Evolutionary conservation across 2,113 vertebrate species (phyloP).

Genomic region (Brevimyrus niger): DNA sequence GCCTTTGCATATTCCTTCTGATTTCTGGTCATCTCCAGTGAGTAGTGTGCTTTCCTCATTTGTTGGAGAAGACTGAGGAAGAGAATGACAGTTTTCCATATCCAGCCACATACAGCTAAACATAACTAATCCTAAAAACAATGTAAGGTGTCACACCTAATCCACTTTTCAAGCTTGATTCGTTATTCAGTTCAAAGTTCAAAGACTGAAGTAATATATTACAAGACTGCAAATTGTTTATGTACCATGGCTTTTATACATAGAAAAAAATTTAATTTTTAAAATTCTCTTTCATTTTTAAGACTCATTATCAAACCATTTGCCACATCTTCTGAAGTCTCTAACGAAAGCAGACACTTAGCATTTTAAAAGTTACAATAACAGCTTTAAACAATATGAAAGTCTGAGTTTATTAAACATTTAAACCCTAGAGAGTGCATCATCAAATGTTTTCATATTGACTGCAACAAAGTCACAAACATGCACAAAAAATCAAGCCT

Average conservation of each 20-base stretch:
- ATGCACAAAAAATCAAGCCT: constrained; percentile 13
- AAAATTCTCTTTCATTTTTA: constrained; percentile 24
- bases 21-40: constrained; percentile 7
- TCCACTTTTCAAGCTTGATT: neutral
- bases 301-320: constrained; percentile 5
- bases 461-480: constrained; percentile 23
- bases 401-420: constrained; percentile 31
- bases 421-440: constrained; percentile 35
- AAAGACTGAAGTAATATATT: neutral
- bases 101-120: neutral
- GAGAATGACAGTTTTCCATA: too few relatives aligned
- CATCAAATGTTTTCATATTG: constrained; percentile 34
- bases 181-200: neutral
- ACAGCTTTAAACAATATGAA: constrained; percentile 28
- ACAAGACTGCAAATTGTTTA: constrained; percentile 5
- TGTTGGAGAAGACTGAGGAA: too few relatives aligned
- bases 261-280: constrained; percentile 6
- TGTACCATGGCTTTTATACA: neutral
- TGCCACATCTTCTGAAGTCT: constrained; percentile 1
- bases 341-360: neutral
- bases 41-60: too few relatives aligned
- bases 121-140: neutral
- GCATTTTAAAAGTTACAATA: constrained; percentile 20
- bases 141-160: neutral
- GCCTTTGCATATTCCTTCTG: neutral